Conservation (phyloP, 2,797 vertebrate species). For the Lacerta viridis region DNA sequence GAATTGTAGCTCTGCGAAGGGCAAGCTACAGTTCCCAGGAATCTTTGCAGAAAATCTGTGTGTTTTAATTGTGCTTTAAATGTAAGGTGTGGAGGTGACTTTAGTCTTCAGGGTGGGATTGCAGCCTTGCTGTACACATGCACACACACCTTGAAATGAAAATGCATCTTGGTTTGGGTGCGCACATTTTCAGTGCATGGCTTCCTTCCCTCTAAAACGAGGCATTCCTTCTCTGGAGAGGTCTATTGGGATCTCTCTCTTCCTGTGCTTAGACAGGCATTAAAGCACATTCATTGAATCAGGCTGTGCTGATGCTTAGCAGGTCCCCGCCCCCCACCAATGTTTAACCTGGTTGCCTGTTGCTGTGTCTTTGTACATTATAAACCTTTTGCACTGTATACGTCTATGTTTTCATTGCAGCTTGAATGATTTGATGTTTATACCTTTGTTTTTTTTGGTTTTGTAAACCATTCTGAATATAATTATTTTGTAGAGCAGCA, state of each 20-base stretch:
- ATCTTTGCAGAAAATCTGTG: too few relatives aligned
- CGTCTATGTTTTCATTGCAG: not conserved
- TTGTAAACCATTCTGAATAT: not conserved
- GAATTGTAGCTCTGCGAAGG: too few relatives aligned
- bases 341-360: not conserved
- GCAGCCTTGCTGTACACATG: not conserved
- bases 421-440: not conserved
- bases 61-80: too few relatives aligned
- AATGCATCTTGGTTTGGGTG: not conserved
- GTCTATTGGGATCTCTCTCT: not conserved
- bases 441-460: not conserved
- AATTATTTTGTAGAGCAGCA: not conserved
- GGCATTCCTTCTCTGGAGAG: not conserved
- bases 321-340: too few relatives aligned
- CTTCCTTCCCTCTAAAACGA: not conserved
- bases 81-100: too few relatives aligned
- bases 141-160: not conserved
- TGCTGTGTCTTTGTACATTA: not conserved
- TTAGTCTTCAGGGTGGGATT: not conserved
- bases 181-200: not conserved
- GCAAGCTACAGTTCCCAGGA: too few relatives aligned
- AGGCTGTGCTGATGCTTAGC: not conserved
- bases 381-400: not conserved
- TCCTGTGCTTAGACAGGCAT: not conserved
- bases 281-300: not conserved